Percentiles rank a stretch among this genome's conserved stretches.
These are phyloP conservation scores for Balanococcus diminutus DNA, from an alignment of 2,888 invertebrate species.

Conservation along the genomic window DNA sequence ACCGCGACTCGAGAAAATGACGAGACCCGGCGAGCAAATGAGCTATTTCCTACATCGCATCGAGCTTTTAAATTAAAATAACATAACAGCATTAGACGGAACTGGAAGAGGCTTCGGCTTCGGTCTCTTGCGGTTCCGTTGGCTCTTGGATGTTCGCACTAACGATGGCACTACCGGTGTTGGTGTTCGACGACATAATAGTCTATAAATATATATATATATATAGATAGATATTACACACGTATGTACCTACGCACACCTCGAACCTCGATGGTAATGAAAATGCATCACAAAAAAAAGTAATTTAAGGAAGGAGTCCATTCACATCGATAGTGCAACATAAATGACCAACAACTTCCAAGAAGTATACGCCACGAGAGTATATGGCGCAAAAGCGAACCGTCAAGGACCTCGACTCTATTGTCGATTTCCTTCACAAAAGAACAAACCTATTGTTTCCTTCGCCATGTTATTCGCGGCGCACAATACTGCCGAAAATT, in stretches of 20 bases:
- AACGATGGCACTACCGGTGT: not conserved
- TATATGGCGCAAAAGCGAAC: constrained; percentile 48
- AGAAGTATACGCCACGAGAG: constrained; percentile 35
- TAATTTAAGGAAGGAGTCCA: constrained; percentile 47
- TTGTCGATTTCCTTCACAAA: constrained; percentile 49
- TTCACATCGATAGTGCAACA: constrained; percentile 31
- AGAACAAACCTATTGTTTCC: constrained; percentile 45
- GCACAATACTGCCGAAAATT: constrained; percentile 49
- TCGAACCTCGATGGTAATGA: not conserved
- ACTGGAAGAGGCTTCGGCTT: too few species aligned
- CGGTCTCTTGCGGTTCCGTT: not conserved
- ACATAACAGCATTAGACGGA: not conserved
- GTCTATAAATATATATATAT: too few species aligned
- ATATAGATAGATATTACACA: not conserved
- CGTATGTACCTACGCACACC: not conserved
- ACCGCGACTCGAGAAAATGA: not conserved
- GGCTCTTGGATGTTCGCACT: too few species aligned
- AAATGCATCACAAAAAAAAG: not conserved
- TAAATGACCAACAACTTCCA: constrained; percentile 45
- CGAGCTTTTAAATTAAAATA: not conserved
- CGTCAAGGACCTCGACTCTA: constrained; percentile 50
- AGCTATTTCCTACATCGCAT: not conserved
- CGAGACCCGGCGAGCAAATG: not conserved
- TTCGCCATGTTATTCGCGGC: not conserved
- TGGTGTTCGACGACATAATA: too few species aligned